Percentiles rank a stretch among this genome's conserved stretches.
Evolutionary conservation across 2,113 vertebrate genomes (phyloP).

Genomic region (Turdus rufiventris): DNA sequence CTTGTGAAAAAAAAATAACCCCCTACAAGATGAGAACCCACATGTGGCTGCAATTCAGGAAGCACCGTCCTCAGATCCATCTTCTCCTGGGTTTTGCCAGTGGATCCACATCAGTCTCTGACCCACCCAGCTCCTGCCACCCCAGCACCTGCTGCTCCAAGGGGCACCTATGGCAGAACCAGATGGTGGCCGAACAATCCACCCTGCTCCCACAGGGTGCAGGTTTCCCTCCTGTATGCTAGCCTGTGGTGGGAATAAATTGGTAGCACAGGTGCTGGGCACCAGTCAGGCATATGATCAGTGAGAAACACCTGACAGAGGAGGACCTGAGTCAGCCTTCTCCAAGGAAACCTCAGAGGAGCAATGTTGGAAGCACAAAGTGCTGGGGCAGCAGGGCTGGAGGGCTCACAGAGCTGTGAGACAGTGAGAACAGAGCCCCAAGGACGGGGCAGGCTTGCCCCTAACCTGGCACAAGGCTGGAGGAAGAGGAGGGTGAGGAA

Average conservation of each 20-base stretch:
- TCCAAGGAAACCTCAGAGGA: background rate
- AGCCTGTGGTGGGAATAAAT: background rate
- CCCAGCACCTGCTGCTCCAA: background rate
- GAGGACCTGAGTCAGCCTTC: background rate
- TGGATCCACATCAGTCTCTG: background rate
- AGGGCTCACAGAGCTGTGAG: background rate
- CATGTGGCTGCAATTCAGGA: rapidly evolving
- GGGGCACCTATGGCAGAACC: background rate
- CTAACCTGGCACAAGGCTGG: background rate
- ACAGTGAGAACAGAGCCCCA: rapidly evolving
- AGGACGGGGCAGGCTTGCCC: background rate
- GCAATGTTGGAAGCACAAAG: rapidly evolving
- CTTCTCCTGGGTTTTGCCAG: background rate
- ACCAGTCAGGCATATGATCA: background rate
- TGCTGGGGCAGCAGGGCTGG: background rate
- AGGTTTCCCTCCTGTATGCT: background rate
- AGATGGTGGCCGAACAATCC: background rate
- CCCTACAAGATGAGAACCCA: background rate
- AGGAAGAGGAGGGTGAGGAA: background rate
- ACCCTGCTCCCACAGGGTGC: rapidly evolving
- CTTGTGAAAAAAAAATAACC: background rate
- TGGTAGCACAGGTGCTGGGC: rapidly evolving
- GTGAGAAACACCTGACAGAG: rapidly evolving
- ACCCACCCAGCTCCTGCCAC: background rate
- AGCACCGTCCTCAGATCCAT: rapidly evolving